A percentile compares a stretch with the other conserved stretches of the same genome.
phyloP scores from a whole-genome alignment of 2,888 invertebrate species.

The Rutpela maculata region DNA sequence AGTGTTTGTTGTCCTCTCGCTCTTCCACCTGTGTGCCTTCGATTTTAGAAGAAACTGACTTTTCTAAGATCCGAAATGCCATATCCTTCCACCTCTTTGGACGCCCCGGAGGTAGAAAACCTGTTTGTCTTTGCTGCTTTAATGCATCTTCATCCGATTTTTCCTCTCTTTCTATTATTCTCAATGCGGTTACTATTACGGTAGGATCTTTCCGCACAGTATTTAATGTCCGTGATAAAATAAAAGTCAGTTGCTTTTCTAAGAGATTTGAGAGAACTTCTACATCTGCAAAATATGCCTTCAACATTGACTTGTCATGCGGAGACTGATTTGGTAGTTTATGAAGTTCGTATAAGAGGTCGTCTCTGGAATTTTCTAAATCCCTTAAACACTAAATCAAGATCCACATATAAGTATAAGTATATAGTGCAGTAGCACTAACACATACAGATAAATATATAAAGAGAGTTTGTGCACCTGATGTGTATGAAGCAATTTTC shows the following conservation, averaged over 20 bases:
- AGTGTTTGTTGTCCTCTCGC: constrained; percentile 92
- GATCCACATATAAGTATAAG: constrained; percentile 7
- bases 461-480: constrained; percentile 76
- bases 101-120: constrained; percentile 95
- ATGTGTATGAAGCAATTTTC: constrained; percentile 95
- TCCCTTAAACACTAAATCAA: constrained; percentile 88
- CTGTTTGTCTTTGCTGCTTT: constrained; percentile 85
- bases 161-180: constrained; percentile 98
- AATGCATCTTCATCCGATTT: constrained; percentile 92
- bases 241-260: constrained; percentile 93
- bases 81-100: constrained; percentile 94
- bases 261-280: constrained; percentile 91
- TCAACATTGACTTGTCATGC: constrained; percentile 93
- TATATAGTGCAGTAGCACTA: background rate
- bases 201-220: constrained; percentile 96
- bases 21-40: constrained; percentile 98
- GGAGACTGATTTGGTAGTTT: constrained; percentile 93
- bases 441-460: background rate
- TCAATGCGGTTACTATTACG: constrained; percentile 94
- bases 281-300: constrained; percentile 97
- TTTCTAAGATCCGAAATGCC: constrained; percentile 88
- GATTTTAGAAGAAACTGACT: constrained; percentile 88
- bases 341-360: constrained; percentile 94
- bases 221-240: constrained; percentile 92
- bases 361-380: constrained; percentile 97